Conservation (phyloP, 1,140 invertebrate genomes). For the Alviniconcha marisindica region DNA sequence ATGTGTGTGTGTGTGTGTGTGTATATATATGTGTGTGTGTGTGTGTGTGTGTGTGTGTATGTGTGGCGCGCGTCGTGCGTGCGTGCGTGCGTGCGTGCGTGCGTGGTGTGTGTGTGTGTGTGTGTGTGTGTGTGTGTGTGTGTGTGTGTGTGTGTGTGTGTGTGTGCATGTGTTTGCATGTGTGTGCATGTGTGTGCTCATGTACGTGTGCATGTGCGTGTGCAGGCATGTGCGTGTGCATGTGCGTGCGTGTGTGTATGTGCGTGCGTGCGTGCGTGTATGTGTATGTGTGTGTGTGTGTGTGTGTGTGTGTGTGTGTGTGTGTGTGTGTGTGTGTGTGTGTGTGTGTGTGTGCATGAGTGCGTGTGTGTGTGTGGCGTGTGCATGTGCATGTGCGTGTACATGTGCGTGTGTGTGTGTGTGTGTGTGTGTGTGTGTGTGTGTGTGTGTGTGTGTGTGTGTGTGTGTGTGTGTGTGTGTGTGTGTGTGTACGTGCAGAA, state of each 20-base stretch:
- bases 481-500: too few species aligned
- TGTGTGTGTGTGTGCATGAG: constrained; percentile 6
- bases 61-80: background rate
- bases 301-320: constrained; percentile 14
- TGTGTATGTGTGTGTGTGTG: constrained; percentile 19
- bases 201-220: background rate
- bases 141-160: constrained; percentile 16
- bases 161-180: background rate
- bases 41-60: background rate
- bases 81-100: background rate
- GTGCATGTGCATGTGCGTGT: too few species aligned
- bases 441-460: too few species aligned
- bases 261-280: background rate
- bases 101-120: constrained; percentile 11
- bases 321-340: background rate
- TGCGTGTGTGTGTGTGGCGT: too few species aligned
- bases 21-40: too few species aligned
- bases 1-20: too few species aligned
- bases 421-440: too few species aligned
- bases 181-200: background rate
- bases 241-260: background rate
- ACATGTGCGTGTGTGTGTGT: too few species aligned
- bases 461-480: too few species aligned
- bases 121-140: constrained; percentile 13
- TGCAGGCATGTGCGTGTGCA: background rate